Base-by-base conservation (phyloP, 2,888 invertebrate genomes). In the Falcaria lacertinaria region DNA sequence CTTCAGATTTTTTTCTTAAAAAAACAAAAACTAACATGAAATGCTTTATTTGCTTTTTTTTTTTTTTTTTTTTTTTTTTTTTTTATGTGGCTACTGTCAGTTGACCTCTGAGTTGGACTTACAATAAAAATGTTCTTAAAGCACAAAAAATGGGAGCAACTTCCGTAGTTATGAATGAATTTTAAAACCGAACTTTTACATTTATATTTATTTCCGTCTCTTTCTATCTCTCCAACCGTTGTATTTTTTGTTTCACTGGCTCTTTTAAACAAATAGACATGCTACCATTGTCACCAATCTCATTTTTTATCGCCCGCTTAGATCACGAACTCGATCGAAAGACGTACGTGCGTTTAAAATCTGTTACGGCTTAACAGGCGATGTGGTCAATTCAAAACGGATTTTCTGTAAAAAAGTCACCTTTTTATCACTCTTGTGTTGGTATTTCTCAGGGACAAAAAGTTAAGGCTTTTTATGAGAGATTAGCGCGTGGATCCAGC, bases 321-420 rank as follows among this genome's bases (percentile, higher is more conserved):
- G 62, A 64, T 74, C 78, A 79, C 78, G 78, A 77, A 64, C 54
- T 74, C 67, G 58, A 71, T 73, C 69, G 61, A 42, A 54, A 49
- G 25, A 61, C 57, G 77, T 78, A 80, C 80, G 80, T 80, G 80
- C 80, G 78, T 80, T 60, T 48, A 74, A 59, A 79, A 74, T 74
- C 48, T 58, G 54, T 51, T 45, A 47, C 52, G 54, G 45, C 52
- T 48, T 50, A 59, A 61, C 66, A 74, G 74, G 76, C 74, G 77
- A 76, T 73, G 67, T 65, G 76, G 61, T 65, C 61, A 74, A 77
- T 77, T 67, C 54, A 63, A 57, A 60, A 57, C 59, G 65, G 60
- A 60, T 54, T 54, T 54, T 54, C 57, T 63, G 57, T 54, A 41
- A 61, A 65, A 68, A 62, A 49, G 44, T 43, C 48, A 54, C 52